Conservation (phyloP, 2,888 invertebrate genomes). For the Caenorhabditis plicata region DNA sequence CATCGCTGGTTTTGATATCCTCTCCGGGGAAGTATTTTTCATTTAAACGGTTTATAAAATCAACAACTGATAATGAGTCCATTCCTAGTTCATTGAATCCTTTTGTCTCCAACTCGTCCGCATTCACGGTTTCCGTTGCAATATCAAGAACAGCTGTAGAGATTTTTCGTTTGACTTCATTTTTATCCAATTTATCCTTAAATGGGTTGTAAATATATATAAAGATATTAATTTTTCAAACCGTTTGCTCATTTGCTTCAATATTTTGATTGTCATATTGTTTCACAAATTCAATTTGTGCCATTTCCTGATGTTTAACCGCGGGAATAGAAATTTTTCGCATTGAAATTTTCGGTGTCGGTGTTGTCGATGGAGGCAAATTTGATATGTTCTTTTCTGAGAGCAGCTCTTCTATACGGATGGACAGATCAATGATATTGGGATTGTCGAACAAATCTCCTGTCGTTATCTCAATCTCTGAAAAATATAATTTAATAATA, state of each 20-base stretch:
- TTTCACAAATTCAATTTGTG: conserved; percentile 29
- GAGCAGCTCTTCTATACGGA: conserved; percentile 14
- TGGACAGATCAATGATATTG: conserved; percentile 23
- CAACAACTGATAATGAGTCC: conserved; percentile 57
- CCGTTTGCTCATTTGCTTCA: neutral
- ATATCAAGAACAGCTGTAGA: conserved; percentile 20
- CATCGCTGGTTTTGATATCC: conserved; percentile 40
- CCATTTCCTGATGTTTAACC: conserved; percentile 17
- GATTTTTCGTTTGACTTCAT: conserved; percentile 17
- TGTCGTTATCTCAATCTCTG: conserved; percentile 32
- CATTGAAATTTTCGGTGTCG: conserved; percentile 18
- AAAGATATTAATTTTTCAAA: neutral
- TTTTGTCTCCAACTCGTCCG: conserved; percentile 19
- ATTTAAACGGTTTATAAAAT: conserved; percentile 53
- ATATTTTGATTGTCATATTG: conserved; percentile 9
- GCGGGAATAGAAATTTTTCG: conserved; percentile 31
- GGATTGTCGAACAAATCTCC: conserved; percentile 40
- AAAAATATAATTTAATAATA: neutral
- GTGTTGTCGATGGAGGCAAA: conserved; percentile 2
- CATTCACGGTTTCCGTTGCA: conserved; percentile 23
- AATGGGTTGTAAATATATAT: no score
- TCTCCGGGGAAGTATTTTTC: conserved; percentile 32
- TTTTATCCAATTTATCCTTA: conserved; percentile 6
- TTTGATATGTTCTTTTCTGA: conserved; percentile 20
- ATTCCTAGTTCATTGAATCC: conserved; percentile 58